Conservation (phyloP, 2,113 vertebrate species). For the Cottus gobio region DNA sequence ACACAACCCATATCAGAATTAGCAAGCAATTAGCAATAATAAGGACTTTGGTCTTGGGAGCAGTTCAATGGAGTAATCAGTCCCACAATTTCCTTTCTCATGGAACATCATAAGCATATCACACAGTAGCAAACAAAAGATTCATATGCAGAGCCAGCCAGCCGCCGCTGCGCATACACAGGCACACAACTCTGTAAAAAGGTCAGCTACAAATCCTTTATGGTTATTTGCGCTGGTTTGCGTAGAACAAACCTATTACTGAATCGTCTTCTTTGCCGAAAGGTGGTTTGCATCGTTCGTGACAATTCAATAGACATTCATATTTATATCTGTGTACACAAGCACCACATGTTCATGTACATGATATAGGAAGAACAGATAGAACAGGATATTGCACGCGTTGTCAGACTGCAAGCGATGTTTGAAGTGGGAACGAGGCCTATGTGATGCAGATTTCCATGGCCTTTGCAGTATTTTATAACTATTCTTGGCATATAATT, state of each 20-base stretch:
- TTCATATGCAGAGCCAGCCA: not conserved
- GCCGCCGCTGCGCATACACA: not conserved
- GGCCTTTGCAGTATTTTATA: not conserved
- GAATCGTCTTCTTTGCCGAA: not conserved
- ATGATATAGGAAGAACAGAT: not conserved
- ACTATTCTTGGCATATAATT: not conserved
- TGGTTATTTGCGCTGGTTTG: not conserved
- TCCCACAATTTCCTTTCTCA: not conserved
- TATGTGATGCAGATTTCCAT: not conserved
- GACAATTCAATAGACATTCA: not conserved
- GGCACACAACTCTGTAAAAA: not conserved
- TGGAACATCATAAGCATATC: slow-evolving; percentile 5
- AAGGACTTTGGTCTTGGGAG: not conserved
- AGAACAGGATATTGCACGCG: not conserved
- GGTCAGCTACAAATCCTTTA: slow-evolving; percentile 4
- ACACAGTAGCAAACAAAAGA: not conserved
- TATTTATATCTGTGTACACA: not conserved
- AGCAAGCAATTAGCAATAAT: not conserved
- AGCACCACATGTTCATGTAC: not conserved
- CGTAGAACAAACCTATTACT: not conserved
- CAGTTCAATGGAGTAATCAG: slow-evolving; percentile 13
- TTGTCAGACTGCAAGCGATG: not conserved
- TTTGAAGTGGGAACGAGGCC: not conserved
- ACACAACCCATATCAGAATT: not conserved
- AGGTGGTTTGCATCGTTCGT: not conserved